These are phyloP conservation scores for Aplochiton taeniatus DNA, from an alignment of 2,797 vertebrate genomes.

Conservation along the genomic window DNA sequence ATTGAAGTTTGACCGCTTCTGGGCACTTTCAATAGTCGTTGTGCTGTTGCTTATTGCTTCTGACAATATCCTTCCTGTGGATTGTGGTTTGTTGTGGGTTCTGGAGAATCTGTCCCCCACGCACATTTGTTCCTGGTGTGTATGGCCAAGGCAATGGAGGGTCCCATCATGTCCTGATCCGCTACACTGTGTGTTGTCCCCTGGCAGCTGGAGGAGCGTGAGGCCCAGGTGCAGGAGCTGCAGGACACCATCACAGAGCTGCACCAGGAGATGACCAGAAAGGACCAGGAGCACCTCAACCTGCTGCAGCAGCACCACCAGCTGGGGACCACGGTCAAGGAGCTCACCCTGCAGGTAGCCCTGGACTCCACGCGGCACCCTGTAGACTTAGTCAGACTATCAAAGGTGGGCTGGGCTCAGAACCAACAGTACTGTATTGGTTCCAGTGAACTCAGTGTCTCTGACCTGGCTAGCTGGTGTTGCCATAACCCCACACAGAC, in stretches of 20 bases:
- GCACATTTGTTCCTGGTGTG: no score
- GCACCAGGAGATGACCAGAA: conserved; percentile 55
- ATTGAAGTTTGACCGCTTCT: background rate
- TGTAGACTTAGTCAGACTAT: no score
- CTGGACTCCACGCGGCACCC: background rate
- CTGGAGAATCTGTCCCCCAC: no score
- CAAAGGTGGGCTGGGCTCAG: no score
- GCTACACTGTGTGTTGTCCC: conserved; percentile 1
- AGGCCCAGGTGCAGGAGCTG: conserved; percentile 57
- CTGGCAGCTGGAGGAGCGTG: conserved; percentile 54
- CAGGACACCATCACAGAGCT: conserved; percentile 54
- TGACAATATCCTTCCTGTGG: background rate
- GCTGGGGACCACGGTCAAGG: conserved; percentile 48
- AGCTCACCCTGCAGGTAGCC: conserved; percentile 47
- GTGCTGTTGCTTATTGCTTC: background rate
- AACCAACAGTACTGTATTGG: no score
- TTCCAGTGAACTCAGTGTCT: no score
- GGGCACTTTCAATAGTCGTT: conserved; percentile 3
- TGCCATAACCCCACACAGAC: no score
- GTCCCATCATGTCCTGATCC: no score
- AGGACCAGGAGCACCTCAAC: conserved; percentile 49
- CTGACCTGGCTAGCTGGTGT: no score
- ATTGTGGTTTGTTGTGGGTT: background rate
- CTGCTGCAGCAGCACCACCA: conserved; percentile 52
- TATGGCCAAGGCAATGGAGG: no score